These are phyloP conservation scores for Gadopsis marmoratus DNA, from an alignment of 2,797 vertebrate species.

Conservation along the genomic window DNA sequence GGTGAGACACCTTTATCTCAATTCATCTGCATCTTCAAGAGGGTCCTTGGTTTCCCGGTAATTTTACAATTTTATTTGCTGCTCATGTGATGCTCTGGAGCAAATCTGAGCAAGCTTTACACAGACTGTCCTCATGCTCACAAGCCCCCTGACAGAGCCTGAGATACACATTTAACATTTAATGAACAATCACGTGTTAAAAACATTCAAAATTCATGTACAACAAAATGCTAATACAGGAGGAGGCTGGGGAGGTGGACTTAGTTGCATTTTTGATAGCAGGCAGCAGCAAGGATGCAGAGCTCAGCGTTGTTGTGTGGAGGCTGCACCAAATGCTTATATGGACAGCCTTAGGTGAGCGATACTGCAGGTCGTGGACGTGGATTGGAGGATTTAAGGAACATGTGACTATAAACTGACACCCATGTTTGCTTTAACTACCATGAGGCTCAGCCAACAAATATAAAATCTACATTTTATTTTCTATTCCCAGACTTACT, in stretches of 20 bases:
- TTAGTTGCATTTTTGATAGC: no score
- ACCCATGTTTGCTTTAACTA: not conserved
- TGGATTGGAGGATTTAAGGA: not conserved
- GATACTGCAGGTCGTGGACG: not conserved
- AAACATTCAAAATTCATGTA: not conserved
- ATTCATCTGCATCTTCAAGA: conserved; percentile 27
- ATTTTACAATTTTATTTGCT: conserved; percentile 1
- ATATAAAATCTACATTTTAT: no score
- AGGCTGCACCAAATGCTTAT: not conserved
- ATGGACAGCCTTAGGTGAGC: not conserved
- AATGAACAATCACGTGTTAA: not conserved
- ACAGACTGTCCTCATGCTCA: no score
- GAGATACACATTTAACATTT: not conserved
- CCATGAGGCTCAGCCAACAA: not conserved
- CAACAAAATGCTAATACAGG: not conserved
- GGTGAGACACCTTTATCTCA: conserved; percentile 40
- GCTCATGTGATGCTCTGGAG: not conserved
- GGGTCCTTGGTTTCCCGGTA: not conserved
- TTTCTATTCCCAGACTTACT: not conserved
- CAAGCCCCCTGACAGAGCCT: not conserved
- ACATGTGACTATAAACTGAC: not conserved
- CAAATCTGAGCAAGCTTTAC: not conserved
- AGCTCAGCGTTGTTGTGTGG: not conserved
- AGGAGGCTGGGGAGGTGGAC: not conserved
- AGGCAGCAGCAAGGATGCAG: not conserved